Evolutionary conservation across 2,797 vertebrate species (phyloP), one percentile per base, ranked within the genome.

Genomic region (Argya squamiceps): DNA sequence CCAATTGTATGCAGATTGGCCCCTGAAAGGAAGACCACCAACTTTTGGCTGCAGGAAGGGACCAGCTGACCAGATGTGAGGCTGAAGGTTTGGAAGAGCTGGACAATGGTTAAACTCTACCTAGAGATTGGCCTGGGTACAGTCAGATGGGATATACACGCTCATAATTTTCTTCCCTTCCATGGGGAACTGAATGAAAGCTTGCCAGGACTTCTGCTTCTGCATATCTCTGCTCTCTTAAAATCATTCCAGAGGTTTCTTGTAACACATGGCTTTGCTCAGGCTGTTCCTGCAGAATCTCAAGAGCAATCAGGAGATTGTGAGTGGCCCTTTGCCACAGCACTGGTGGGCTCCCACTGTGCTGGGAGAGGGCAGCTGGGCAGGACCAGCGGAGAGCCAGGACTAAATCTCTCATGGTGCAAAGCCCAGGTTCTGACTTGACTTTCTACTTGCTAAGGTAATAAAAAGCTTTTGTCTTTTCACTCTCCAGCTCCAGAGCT

Each of bases 1-100:
- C 93, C 96, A 6, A 96, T 96, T 97, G 97, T 94, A 87, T 97
- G 88, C 73, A 93, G 93, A 97, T 97, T 52, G 74, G 60, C 65
- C 89, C 78, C 65, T 20, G 55, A 50, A 89, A 69, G 80, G 81
- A 84, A 91, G 92, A 96, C 93, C 94, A 78, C 6, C 23, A 78
- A 8, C 15, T 90, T 75, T 62, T 80, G 53, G 87, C 89, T 84
- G 76, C 12, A 15, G 91, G 82, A 84, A 91, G 46, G 71, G 34
- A 50, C 69, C 15, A 23, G 78, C 50, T 76, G 56, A 87, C 67
- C 92, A 96, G 92, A 86, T 77, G 89, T 83, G 93, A 67, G 39
- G 78, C 78, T 92, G 75, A 92, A 94, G 63, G 64, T 64, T 88
- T 94, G 73, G 73, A 81, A 91, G 78, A 88, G 46, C 52, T 63